Conservation (phyloP, 2,888 invertebrate genomes). For the Cerastis leucographa region DNA sequence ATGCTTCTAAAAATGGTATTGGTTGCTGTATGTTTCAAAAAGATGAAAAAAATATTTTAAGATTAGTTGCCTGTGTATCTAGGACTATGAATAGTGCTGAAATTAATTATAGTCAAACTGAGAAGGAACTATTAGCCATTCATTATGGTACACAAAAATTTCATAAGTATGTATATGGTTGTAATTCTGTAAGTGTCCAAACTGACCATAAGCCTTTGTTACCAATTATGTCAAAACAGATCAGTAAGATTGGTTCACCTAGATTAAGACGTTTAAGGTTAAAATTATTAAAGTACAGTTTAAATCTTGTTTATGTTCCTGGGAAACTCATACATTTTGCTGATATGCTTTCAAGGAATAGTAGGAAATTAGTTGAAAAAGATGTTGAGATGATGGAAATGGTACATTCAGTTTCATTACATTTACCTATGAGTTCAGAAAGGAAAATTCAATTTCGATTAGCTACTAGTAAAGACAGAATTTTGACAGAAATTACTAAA, state of each 20-base stretch:
- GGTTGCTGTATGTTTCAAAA: too few relatives aligned
- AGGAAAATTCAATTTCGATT: too few relatives aligned
- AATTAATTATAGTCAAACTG: constrained; percentile 1
- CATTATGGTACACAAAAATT: too few relatives aligned
- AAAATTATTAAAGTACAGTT: constrained; percentile 12
- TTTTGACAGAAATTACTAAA: too few relatives aligned
- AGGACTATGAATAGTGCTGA: too few relatives aligned
- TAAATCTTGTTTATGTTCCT: constrained; percentile 3
- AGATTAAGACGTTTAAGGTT: constrained; percentile 10
- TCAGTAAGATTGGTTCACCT: constrained; percentile 2
- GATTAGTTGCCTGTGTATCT: too few relatives aligned
- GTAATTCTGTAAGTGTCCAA: not conserved
- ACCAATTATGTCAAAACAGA: constrained; percentile 8
- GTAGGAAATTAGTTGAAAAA: constrained; percentile 5
- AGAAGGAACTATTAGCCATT: not conserved
- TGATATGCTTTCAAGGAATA: constrained; percentile 12
- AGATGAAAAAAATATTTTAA: too few relatives aligned
- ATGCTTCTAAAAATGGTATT: not conserved
- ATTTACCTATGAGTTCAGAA: too few relatives aligned
- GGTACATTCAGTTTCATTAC: too few relatives aligned
- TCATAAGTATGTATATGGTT: too few relatives aligned
- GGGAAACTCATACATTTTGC: constrained; percentile 7
- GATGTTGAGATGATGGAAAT: constrained; percentile 2
- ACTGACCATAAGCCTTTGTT: too few relatives aligned
- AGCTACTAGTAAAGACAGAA: too few relatives aligned